Conservation (phyloP, 2,888 invertebrate genomes). For the Dexiosoma caninum region DNA sequence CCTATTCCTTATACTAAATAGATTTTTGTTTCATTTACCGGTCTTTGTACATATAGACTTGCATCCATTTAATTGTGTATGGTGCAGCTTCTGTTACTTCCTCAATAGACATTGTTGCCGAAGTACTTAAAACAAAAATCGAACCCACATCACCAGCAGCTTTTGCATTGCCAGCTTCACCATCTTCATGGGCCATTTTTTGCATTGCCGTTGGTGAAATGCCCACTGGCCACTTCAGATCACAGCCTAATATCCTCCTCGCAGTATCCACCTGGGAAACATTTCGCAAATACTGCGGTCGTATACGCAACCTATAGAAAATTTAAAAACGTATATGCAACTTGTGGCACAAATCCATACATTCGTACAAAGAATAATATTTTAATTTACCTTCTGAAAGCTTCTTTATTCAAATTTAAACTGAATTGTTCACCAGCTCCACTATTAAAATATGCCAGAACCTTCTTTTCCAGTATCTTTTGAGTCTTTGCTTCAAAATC, state of each 20-base stretch:
- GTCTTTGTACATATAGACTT: slow-evolving; percentile 92
- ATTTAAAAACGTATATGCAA: not conserved
- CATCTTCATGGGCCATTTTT: slow-evolving; percentile 92
- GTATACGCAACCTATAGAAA: slow-evolving; percentile 80
- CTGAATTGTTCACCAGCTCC: slow-evolving; percentile 90
- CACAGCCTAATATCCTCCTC: slow-evolving; percentile 82
- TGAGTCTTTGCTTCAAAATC: slow-evolving; percentile 88
- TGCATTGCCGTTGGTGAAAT: slow-evolving; percentile 95
- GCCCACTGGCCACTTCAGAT: slow-evolving; percentile 86
- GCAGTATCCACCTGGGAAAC: slow-evolving; percentile 83
- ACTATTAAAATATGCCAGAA: slow-evolving; percentile 90
- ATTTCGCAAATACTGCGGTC: slow-evolving; percentile 87
- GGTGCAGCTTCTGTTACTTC: slow-evolving; percentile 90
- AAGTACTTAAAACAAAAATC: slow-evolving; percentile 89
- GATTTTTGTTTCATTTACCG: slow-evolving; percentile 80
- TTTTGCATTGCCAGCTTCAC: slow-evolving; percentile 90
- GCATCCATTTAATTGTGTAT: slow-evolving; percentile 89
- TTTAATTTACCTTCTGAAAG: slow-evolving; percentile 81
- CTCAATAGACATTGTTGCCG: slow-evolving; percentile 92
- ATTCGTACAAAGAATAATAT: not conserved
- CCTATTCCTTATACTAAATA: too few species aligned
- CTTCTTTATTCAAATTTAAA: slow-evolving; percentile 84
- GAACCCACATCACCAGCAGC: slow-evolving; percentile 88
- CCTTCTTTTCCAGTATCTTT: slow-evolving; percentile 82
- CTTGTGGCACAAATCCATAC: not conserved